phyloP scores from a whole-genome alignment of 2,797 vertebrate species.

The Paramormyrops hopkinsi region DNA sequence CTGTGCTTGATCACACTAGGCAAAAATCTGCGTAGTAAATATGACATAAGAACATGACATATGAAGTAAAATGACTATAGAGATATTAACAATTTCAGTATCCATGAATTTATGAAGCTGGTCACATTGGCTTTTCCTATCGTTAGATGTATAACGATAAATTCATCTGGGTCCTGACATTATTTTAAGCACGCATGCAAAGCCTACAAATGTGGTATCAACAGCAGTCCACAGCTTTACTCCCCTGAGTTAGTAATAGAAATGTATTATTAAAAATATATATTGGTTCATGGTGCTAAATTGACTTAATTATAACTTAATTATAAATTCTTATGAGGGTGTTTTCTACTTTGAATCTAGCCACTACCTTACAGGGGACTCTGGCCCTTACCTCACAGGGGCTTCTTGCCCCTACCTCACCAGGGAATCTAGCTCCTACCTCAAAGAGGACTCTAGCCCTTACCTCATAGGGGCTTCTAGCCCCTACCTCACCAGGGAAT shows the following conservation, averaged over 20 bases:
- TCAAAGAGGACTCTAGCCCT: too few relatives aligned
- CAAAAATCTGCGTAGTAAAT: background rate
- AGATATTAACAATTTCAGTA: background rate
- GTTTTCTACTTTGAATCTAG: background rate
- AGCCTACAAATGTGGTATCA: background rate
- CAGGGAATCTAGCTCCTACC: too few relatives aligned
- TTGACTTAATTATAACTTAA: constrained; percentile 2
- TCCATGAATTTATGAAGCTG: background rate
- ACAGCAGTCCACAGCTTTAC: background rate
- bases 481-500: too few relatives aligned
- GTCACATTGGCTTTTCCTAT: background rate
- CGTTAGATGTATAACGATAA: background rate
- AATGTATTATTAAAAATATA: background rate
- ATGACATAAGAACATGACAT: background rate
- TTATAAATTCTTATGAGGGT: background rate
- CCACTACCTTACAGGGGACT: too few relatives aligned
- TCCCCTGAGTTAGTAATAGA: background rate
- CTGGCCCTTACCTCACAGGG: background rate
- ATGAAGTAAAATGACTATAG: background rate
- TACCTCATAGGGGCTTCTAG: background rate
- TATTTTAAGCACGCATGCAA: background rate
- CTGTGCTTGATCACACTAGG: background rate
- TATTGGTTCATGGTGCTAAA: background rate
- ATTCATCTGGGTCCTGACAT: background rate
- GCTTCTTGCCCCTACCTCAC: too few relatives aligned